Conservation (phyloP, 1,140 invertebrate species). For the Sinella curviseta region DNA sequence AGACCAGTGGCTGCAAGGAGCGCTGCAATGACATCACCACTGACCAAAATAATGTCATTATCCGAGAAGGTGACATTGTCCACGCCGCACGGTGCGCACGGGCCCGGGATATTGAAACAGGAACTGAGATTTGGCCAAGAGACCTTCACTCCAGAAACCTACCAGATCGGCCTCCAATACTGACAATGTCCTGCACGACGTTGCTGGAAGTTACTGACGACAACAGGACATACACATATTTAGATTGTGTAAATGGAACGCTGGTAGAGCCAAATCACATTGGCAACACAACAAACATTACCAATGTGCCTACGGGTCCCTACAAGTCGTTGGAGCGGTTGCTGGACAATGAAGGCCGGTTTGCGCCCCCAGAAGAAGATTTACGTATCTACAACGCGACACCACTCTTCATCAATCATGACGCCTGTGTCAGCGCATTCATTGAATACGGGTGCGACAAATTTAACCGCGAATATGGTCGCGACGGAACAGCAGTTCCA, state of each 20-base stretch:
- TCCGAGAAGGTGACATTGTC: constrained; percentile 48
- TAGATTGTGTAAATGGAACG: constrained; percentile 84
- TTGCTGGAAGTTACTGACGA: constrained; percentile 52
- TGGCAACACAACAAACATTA: constrained; percentile 73
- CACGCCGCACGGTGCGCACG: constrained; percentile 55
- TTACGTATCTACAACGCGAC: constrained; percentile 82
- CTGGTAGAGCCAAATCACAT: constrained; percentile 60
- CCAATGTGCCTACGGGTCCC: constrained; percentile 73
- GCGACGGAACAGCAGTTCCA: too few relatives aligned
- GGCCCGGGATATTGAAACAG: constrained; percentile 65
- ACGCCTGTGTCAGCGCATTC: too few relatives aligned
- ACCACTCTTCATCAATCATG: constrained; percentile 76
- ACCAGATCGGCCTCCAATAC: constrained; percentile 37
- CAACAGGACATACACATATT: too few relatives aligned
- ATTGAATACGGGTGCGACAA: too few relatives aligned
- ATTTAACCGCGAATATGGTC: too few relatives aligned
- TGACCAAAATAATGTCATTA: too few relatives aligned
- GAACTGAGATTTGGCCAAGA: too few relatives aligned
- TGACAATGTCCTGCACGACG: constrained; percentile 46
- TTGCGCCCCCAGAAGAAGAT: constrained; percentile 74
- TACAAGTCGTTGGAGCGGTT: constrained; percentile 58
- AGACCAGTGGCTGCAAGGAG: too few relatives aligned
- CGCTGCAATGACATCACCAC: too few relatives aligned
- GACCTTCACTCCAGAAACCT: constrained; percentile 73
- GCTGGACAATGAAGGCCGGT: constrained; percentile 51